Evolutionary conservation across 1,140 invertebrate genomes (phyloP), one percentile per base, ranked within the genome.

Genomic region (Arion vulgaris): DNA sequence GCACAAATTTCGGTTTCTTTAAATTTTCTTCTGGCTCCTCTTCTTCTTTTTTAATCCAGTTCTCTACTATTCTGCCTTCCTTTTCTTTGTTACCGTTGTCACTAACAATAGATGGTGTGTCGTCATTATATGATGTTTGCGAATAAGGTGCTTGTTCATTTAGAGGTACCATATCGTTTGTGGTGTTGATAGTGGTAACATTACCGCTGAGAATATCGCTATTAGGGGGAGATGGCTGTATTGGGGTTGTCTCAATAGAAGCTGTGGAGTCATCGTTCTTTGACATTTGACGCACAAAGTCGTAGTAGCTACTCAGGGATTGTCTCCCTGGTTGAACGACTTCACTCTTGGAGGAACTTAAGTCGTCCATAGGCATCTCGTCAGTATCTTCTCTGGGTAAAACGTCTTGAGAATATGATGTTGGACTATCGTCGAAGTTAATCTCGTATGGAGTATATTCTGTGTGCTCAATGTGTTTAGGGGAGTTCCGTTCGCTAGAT

Each of bases 161-260:
- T 19, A 23, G 2, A 23, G 41, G 45, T 49, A 81, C 73, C 15
- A 38, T 19, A 34, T 74, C 36, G n/a, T 34, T 1, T n/a, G 34
- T 51, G 17, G 0, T 49, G 41, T 26, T 19, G 28, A 13, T 57
- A 9, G 80, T 51, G 11, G 71, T n/a, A 13, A 81, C 41, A 69
- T 81, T 81, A 4, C 80, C 80, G 32, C 80, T 81, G 0, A 81
- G 51, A 39, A 81, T 81, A 34, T 39, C 5, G 15, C 57, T 19
- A 57, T 45, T 19, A 26, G 1, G 26, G 45, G 80, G 36, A 26
- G 51, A 57, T 15, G 51, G 51, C 5, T 7, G 9, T 26, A 57
- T 7, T 45, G 23, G 4, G 51, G 2, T 26, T 57, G 51, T 57
- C 34, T 32, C 26, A 13, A 2, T 4, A 45, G 41, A 45, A 36